A percentile compares a stretch with the other conserved stretches of the same genome.
Evolutionary conservation across 2,113 vertebrate species (phyloP).

Genomic region (Callithrix jacchus): DNA sequence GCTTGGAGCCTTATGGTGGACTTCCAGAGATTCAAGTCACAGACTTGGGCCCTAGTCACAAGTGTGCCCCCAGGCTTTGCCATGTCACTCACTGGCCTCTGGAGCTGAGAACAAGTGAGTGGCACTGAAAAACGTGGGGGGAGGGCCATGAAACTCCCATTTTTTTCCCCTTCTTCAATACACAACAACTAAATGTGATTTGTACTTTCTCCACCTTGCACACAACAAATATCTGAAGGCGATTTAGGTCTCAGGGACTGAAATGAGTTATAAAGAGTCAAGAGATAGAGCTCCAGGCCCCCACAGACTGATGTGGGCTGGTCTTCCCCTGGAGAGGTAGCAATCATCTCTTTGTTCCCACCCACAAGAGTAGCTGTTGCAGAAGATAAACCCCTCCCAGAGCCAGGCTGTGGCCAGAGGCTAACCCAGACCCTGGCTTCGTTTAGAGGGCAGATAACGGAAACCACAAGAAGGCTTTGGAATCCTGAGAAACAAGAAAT

Average conservation of each 20-base stretch:
- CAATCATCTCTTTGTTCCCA: slow-evolving; percentile 64
- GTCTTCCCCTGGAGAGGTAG: slow-evolving; percentile 46
- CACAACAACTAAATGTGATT: background rate
- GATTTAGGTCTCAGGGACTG: background rate
- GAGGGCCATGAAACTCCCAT: background rate
- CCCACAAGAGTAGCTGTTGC: slow-evolving; percentile 49
- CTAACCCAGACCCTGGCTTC: slow-evolving; percentile 39
- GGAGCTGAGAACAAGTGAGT: background rate
- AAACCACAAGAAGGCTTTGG: slow-evolving; percentile 69
- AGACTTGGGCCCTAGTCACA: background rate
- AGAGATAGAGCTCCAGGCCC: background rate
- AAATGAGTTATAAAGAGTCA: background rate
- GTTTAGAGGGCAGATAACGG: slow-evolving; percentile 64
- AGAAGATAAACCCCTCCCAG: slow-evolving; percentile 73
- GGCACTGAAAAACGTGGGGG: background rate
- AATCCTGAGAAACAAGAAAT: slow-evolving; percentile 72
- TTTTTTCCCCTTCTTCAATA: background rate
- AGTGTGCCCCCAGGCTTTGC: background rate
- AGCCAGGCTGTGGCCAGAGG: slow-evolving; percentile 56
- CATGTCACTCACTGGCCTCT: background rate
- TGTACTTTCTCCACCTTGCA: background rate
- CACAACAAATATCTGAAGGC: background rate
- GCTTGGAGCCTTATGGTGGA: background rate
- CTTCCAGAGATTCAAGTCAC: slow-evolving; percentile 41
- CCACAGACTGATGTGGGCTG: background rate